Evolutionary conservation across 2,888 invertebrate species (phyloP), one percentile per base, ranked within the genome.

Genomic region (Ochropacha duplaris): DNA sequence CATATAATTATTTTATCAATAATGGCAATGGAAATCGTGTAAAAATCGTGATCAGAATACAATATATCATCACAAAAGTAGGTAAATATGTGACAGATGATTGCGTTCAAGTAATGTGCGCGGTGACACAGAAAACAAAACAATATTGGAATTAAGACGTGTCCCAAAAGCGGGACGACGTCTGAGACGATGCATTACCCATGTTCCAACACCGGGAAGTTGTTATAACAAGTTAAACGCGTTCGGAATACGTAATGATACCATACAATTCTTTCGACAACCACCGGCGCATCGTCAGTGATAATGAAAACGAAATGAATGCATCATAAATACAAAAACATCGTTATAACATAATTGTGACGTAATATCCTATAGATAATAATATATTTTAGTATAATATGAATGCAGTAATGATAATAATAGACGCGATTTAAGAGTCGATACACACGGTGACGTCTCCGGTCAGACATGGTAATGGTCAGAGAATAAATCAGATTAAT

Each of bases 181-280:
- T 55, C 60, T 56, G 69, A 74, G 72, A 68, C 71, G 75, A 77
- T 72, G 76, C 75, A 80, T 79, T 76, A 84, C 70, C 69, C 74
- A 69, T 76, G 81, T 77, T 76, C 66, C 72, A 75, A 78, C 81
- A 78, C 79, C 78, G 72, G 80, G 79, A 84, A 83, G 81, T 79
- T 79, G 84, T 84, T 80, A 76, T 86, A 86, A 89, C 86, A 82
- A 86, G 86, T 74, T 68, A 66, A 68, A 84, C 85, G 83, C 78
- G 79, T 63, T 72, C 65, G 66, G 90, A 85, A 90, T 90, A 86
- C 76, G 61, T 87, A 85, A 90, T 86, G 74, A 59, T 54, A 65
- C 69, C 73, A 78, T 72, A 80, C 74, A 84, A 79, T 79, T 74
- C 76, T 78, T 71, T 71, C 69, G 73, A 72, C 78, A 75, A 68